Percentiles rank a stretch among this genome's conserved stretches.
These are phyloP conservation scores for Cataglyphis altisquamis DNA, from an alignment of 2,888 invertebrate genomes.

Conservation along the genomic window DNA sequence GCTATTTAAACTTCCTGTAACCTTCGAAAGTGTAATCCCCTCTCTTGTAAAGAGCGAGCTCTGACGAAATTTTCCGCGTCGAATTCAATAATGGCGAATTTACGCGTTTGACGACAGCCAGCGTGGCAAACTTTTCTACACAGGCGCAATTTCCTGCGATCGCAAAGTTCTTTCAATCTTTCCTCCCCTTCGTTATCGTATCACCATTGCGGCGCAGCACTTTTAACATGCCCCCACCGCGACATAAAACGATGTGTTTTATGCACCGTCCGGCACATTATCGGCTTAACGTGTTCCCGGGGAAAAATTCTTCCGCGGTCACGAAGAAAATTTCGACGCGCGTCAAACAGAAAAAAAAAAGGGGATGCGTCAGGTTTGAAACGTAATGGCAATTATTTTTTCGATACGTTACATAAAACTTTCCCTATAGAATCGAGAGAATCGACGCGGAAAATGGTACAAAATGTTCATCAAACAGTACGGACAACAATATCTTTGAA, in stretches of 20 bases:
- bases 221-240: constrained; percentile 37
- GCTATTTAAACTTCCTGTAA: constrained; percentile 47
- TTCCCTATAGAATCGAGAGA: background rate
- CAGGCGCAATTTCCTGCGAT: constrained; percentile 65
- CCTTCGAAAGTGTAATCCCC: constrained; percentile 37
- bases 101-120: constrained; percentile 56
- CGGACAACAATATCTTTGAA: background rate
- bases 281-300: constrained; percentile 34
- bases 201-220: constrained; percentile 31
- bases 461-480: background rate
- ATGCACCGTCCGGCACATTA: constrained; percentile 64
- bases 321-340: constrained; percentile 32
- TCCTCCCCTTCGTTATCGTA: constrained; percentile 50
- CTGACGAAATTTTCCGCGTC: constrained; percentile 60
- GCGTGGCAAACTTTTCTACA: constrained; percentile 56
- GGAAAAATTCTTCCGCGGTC: constrained; percentile 34
- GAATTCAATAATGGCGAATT: constrained; percentile 72
- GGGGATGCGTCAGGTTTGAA: constrained; percentile 18
- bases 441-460: background rate
- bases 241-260: constrained; percentile 64
- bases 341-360: constrained; percentile 11
- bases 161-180: constrained; percentile 63
- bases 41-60: constrained; percentile 35
- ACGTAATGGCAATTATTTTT: constrained; percentile 47
- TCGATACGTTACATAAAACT: constrained; percentile 5